Conservation (phyloP, 2,797 vertebrate genomes). For the Falco concolor region DNA sequence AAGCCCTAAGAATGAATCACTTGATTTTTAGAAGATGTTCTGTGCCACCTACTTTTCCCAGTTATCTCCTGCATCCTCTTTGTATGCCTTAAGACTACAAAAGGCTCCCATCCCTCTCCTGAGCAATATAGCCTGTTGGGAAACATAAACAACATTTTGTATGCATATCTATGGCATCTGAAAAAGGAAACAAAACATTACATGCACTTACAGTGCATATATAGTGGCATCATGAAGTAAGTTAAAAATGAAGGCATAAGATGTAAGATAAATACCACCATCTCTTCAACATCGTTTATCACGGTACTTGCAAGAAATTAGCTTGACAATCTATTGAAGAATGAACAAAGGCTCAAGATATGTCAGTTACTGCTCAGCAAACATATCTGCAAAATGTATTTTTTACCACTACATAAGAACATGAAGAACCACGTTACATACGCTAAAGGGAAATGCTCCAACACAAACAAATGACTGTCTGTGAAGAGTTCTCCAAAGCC, state of each 20-base stretch:
- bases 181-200: neutral
- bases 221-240: neutral
- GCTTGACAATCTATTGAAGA: neutral
- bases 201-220: neutral
- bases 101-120: neutral
- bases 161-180: neutral
- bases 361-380: neutral
- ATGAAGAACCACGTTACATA: neutral
- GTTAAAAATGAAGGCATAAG: neutral
- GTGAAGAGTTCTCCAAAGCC: neutral
- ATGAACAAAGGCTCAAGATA: neutral
- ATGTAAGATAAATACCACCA: neutral
- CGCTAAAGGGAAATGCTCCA: neutral
- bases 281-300: neutral
- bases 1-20: neutral
- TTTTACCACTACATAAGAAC: neutral
- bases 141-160: neutral
- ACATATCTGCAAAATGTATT: neutral
- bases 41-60: neutral
- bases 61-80: neutral
- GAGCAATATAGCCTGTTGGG: neutral
- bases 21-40: neutral
- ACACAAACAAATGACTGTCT: neutral
- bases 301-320: neutral
- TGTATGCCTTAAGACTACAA: neutral